A percentile compares a stretch with the other conserved stretches of the same genome.
phyloP scores from a whole-genome alignment of 2,797 vertebrate species.

The Chiloscyllium punctatum region DNA sequence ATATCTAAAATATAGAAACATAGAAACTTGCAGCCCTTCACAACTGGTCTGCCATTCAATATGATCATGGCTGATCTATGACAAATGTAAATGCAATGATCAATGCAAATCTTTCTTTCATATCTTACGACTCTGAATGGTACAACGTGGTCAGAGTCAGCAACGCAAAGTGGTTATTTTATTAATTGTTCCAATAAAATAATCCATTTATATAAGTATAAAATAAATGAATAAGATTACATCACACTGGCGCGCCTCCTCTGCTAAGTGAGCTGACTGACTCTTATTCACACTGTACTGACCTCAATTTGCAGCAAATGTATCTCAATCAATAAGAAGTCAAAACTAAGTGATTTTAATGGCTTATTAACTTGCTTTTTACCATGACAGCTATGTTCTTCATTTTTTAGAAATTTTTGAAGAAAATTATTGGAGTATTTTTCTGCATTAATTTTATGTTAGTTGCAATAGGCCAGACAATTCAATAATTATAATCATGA shows the following conservation, averaged over 20 bases:
- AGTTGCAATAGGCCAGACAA: neutral
- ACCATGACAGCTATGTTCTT: neutral
- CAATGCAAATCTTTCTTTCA: neutral
- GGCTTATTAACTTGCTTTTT: neutral
- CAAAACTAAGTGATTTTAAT: neutral
- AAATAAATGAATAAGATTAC: neutral
- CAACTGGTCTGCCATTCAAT: no score
- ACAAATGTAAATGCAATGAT: no score
- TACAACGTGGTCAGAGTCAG: neutral
- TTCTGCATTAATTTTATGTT: neutral
- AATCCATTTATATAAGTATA: neutral
- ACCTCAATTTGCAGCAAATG: conserved; percentile 14
- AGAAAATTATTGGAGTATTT: neutral
- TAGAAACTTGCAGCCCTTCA: neutral
- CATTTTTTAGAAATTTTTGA: neutral
- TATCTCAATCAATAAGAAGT: neutral
- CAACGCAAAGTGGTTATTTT: neutral
- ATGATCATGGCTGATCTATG: no score
- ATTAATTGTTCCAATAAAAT: neutral
- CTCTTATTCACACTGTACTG: neutral
- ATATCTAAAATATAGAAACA: neutral
- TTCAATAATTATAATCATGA: neutral
- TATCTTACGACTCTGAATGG: neutral
- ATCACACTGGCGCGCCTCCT: neutral
- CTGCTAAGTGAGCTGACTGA: conserved; percentile 15